These are phyloP conservation scores for Peromyscus attwateri DNA, from an alignment of 2,797 vertebrate species.

Conservation along the genomic window DNA sequence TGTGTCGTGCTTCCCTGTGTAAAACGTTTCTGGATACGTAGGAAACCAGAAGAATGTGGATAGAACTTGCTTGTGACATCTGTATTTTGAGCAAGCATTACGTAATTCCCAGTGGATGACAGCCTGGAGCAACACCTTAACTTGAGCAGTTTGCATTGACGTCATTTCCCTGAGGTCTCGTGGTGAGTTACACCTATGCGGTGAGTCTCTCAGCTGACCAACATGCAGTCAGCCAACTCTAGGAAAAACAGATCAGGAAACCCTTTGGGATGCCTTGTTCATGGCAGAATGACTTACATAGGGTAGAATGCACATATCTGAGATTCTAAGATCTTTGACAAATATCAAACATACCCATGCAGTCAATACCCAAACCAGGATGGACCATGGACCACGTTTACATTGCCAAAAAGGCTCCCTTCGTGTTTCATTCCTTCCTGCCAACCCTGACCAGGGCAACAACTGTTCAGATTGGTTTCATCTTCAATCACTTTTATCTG, in stretches of 20 bases:
- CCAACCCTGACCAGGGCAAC: neutral
- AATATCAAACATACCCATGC: neutral
- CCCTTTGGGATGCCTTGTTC: neutral
- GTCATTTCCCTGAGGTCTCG: neutral
- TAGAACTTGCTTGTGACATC: neutral
- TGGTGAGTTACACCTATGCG: neutral
- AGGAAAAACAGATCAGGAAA: neutral
- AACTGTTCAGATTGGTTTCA: neutral
- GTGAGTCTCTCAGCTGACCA: neutral
- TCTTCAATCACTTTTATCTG: neutral
- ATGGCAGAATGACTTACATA: neutral
- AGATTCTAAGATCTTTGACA: neutral
- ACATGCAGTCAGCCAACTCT: neutral
- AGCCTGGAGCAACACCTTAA: neutral
- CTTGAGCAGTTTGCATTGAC: neutral
- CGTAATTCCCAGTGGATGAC: neutral
- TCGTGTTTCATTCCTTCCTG: neutral
- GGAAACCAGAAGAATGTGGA: neutral
- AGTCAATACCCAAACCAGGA: neutral
- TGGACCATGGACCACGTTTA: neutral
- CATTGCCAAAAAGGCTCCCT: neutral
- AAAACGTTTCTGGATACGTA: neutral
- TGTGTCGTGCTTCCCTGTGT: neutral
- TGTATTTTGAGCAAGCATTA: conserved; percentile 26
- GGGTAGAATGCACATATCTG: neutral